Base-by-base conservation (phyloP, 2,797 vertebrate genomes). In the Craterocephalus amniculus region DNA sequence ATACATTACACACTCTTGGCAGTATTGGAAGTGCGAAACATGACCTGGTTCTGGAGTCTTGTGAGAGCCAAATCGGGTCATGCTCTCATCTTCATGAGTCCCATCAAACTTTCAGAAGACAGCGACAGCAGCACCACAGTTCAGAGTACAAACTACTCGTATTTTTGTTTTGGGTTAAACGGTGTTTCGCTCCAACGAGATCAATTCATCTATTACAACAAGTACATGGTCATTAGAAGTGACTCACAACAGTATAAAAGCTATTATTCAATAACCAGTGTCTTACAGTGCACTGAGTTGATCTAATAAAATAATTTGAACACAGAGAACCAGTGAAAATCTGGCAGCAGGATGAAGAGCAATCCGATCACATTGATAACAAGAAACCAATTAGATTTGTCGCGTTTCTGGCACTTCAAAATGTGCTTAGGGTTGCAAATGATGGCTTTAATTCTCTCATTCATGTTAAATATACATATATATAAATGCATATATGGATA, bases 341-440 rank as follows among this genome's bases (percentile, higher is more conserved):
- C 90, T 87, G 89, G 88, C 86, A 83, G 88, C 87, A 87, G 67
- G 84, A 92, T 87, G 90, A 90, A 79, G 87, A 78, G 82, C 79
- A 85, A 89, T 88, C 82, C 74, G 83, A 90, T 86, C 80, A 75
- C 74, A 88, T 66, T 85, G 83, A 90, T 87, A 84, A 89, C 89
- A 84, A 87, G 89, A 92, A 91, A 93, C 87, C 84, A 87, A 92
- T 92, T 88, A 80, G 80, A 89, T 79, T 80, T 82, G 83, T 83
- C 75, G 67, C 85, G 78, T 88, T 79, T 89, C 65, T 88, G 91
- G 94, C 95, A 95, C 94, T 89, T 94, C 90, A 92, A 93, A 91
- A 94, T 96, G 95, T 96, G 97, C 95, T 97, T 96, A 95, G 95
- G 94, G 93, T 97, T 95, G 96, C 96, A 97, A 97, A 95, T 94